A percentile compares a stretch with the other conserved stretches of the same genome.
These are phyloP conservation scores for Calidris pygmaea DNA, from an alignment of 2,113 vertebrate species.

Conservation along the genomic window DNA sequence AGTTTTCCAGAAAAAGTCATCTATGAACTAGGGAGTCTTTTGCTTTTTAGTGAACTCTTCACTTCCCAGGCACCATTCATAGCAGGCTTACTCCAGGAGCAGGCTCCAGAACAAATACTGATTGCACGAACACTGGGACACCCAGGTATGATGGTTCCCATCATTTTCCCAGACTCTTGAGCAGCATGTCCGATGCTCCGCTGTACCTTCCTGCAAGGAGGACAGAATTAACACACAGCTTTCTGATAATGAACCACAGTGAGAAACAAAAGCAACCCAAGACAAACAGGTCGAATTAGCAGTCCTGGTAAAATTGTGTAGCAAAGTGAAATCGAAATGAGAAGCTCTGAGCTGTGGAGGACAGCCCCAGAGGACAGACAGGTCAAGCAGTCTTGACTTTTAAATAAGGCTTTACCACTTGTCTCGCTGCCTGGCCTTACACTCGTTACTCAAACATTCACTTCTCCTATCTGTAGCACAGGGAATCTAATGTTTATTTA, in stretches of 20 bases:
- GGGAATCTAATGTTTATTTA: background rate
- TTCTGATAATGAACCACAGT: background rate
- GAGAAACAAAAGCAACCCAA: background rate
- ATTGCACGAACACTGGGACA: background rate
- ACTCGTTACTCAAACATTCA: background rate
- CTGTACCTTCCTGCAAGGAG: background rate
- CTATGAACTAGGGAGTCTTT: background rate
- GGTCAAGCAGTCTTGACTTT: background rate
- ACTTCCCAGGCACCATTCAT: background rate
- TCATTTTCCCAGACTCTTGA: background rate
- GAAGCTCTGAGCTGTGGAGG: background rate
- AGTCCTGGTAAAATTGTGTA: background rate
- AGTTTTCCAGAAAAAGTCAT: background rate
- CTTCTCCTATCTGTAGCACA: background rate
- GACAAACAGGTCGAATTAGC: background rate
- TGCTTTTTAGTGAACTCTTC: background rate
- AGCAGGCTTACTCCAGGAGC: background rate
- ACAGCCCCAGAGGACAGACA: background rate
- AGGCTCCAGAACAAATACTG: background rate
- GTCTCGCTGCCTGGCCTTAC: background rate
- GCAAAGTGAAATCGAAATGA: background rate
- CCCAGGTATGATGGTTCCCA: background rate
- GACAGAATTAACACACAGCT: background rate
- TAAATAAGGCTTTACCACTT: background rate
- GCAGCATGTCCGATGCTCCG: background rate